phyloP scores from a whole-genome alignment of 2,113 vertebrate species.

The Nasalis larvatus region DNA sequence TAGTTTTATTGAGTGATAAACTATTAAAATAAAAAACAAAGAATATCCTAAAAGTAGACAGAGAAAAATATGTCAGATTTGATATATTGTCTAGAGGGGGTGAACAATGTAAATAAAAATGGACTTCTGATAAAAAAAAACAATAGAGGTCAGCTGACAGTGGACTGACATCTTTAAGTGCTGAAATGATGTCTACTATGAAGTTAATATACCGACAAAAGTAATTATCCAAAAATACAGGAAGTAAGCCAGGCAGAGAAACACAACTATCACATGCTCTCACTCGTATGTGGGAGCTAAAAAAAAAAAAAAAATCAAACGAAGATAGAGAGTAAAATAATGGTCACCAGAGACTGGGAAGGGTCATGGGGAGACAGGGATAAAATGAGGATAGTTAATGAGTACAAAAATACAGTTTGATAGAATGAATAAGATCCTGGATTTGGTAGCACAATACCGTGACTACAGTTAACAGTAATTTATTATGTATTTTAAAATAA shows the following conservation, averaged over 20 bases:
- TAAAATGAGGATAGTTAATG: neutral
- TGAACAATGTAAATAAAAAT: neutral
- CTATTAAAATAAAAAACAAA: neutral
- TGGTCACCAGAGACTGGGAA: neutral
- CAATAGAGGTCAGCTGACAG: neutral
- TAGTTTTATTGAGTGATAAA: neutral
- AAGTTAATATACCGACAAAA: neutral
- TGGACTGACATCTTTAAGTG: neutral
- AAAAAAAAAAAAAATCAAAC: neutral
- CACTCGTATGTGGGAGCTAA: neutral
- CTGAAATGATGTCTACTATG: neutral
- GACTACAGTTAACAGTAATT: neutral
- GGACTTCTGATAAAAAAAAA: neutral
- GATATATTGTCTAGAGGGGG: neutral
- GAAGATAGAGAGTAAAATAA: neutral
- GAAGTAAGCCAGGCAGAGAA: neutral
- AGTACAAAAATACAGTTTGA: neutral
- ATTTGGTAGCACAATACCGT: neutral
- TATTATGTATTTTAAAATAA: neutral
- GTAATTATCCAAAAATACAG: neutral
- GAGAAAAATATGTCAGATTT: neutral
- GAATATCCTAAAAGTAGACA: neutral
- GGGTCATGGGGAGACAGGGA: neutral
- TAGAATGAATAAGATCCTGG: neutral
- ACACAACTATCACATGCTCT: neutral